Conservation (phyloP, 2,113 vertebrate genomes). For the Theristicus caerulescens region DNA sequence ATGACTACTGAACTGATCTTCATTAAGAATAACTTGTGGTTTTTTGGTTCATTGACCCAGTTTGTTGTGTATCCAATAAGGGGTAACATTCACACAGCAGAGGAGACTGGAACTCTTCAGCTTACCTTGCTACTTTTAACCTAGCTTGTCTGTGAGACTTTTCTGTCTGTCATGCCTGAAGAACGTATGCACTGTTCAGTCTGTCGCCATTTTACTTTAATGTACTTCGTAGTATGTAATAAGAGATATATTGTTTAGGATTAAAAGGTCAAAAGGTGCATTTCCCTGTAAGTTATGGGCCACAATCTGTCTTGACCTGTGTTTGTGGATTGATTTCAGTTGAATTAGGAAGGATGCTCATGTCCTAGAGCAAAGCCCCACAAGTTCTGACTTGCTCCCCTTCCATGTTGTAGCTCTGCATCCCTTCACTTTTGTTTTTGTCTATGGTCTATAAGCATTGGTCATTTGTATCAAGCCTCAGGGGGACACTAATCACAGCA, state of each 20-base stretch:
- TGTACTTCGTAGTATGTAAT: neutral
- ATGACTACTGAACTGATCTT: neutral
- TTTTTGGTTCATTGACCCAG: neutral
- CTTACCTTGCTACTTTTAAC: neutral
- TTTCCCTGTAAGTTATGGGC: neutral
- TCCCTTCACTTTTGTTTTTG: neutral
- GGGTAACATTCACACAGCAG: neutral
- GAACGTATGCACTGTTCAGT: neutral
- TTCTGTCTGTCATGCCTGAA: neutral
- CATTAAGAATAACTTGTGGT: accelerated
- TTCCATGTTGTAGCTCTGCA: neutral
- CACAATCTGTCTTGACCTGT: neutral
- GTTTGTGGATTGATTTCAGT: neutral
- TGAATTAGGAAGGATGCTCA: neutral
- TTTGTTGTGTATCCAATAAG: neutral
- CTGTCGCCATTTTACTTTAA: neutral
- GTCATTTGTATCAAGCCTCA: neutral
- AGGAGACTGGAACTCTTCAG: neutral
- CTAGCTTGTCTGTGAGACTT: neutral
- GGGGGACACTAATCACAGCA: neutral
- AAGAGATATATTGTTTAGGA: neutral
- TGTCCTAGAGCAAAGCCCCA: neutral
- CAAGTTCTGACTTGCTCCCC: neutral
- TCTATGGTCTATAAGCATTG: neutral
- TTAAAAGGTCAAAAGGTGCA: neutral